Base-by-base conservation (phyloP, 2,888 invertebrate species). In the Conomelus anceps region DNA sequence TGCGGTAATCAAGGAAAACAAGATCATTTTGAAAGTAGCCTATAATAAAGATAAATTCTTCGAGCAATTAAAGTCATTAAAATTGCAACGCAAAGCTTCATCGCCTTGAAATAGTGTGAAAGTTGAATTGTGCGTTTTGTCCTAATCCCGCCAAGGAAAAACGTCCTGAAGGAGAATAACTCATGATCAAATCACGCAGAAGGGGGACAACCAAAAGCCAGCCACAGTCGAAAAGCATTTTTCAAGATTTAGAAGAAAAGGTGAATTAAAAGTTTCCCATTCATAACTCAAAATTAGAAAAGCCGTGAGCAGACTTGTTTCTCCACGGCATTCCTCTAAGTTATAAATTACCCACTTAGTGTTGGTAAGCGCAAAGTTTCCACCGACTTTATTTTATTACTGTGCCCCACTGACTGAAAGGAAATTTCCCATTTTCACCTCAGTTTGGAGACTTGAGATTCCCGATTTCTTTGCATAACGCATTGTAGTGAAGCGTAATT, bases 251-350 rank as follows among this genome's bases (percentile, higher is more conserved):
- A 63, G 63, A 63, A 63, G 86, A 86, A 86, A 86, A 29, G 29
- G 86, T 86, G 29, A 86, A 86, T 86, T 86, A 86, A 24, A 86
- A 22, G 24, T 86, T 86, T 23, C 9, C 24, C 26, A 23, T 86
- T 86, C 86, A 86, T 86, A 86, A 86, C 29, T 86, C 86, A 86
- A 86, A 86, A 86, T 86, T 86, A 86, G 24, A 86, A 29, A 24
- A 86, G 86, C 63, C 63, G 63, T 63, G 63, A 63, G 63, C 63
- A n/a, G 63, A 63, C 63, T 63, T 63, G 63, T 63, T 63, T 63
- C 63, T 63, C 34, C 34, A 34, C 34, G 13, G 34, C 34, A 34
- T 34, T 34, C 63, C 63, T n/a, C n/a, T n/a, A 63, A 63, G 63
- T 63, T 63, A 63, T 63, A 63, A 63, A 63, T 63, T 63, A 63